These are phyloP conservation scores for Drosophila elegans DNA, from an alignment of 1,140 invertebrate genomes.

Conservation along the genomic window DNA sequence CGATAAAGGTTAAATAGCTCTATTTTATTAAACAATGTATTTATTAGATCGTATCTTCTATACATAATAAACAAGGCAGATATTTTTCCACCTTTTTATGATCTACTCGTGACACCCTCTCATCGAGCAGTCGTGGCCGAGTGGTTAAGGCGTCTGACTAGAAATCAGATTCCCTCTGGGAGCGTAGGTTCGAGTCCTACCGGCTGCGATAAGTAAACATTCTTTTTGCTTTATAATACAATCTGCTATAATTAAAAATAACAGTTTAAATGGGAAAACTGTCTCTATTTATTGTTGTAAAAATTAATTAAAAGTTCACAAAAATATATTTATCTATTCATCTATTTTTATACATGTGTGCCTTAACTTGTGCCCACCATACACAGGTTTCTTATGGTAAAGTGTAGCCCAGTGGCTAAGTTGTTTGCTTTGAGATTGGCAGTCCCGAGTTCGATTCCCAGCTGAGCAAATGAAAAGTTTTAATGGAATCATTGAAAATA, in stretches of 20 bases:
- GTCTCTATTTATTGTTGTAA: too few species aligned
- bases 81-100: background rate
- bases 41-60: background rate
- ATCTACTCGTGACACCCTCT: background rate
- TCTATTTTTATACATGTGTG: background rate
- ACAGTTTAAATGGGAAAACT: too few species aligned
- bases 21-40: background rate
- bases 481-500: background rate
- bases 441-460: background rate
- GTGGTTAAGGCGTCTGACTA: constrained; percentile 94
- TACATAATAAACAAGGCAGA: background rate
- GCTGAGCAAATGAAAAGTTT: background rate
- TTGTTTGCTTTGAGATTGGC: too few species aligned
- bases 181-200: constrained; percentile 95
- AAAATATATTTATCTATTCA: background rate
- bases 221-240: background rate
- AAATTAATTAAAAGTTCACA: too few species aligned
- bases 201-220: constrained; percentile 87
- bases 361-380: background rate
- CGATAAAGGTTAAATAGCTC: too few species aligned
- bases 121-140: constrained; percentile 90
- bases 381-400: background rate
- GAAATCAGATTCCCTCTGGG: constrained; percentile 94
- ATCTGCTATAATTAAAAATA: too few species aligned
- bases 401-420: background rate